Percentiles rank a stretch among this genome's conserved stretches.
These are phyloP conservation scores for Gymnoscopelus braueri DNA, from an alignment of 2,797 vertebrate species.

Conservation along the genomic window DNA sequence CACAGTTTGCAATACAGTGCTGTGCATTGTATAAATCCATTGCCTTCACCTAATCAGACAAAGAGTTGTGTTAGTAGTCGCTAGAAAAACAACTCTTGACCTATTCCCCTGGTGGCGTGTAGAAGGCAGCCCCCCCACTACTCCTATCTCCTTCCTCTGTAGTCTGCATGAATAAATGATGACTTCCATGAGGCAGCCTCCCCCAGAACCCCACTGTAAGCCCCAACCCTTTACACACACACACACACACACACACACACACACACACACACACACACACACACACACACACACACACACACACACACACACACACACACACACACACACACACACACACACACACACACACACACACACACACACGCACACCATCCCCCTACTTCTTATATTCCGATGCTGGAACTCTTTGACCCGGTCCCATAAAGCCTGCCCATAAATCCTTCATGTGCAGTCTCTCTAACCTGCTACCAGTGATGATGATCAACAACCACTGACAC, in stretches of 20 bases:
- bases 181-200: slow-evolving; percentile 61
- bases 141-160: slow-evolving; percentile 71
- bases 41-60: slow-evolving; percentile 60
- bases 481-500: slow-evolving; percentile 18
- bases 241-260: background rate
- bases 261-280: background rate
- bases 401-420: slow-evolving; percentile 46
- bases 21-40: slow-evolving; percentile 23
- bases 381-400: slow-evolving; percentile 65
- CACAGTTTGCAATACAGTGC: background rate
- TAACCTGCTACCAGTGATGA: slow-evolving; percentile 23
- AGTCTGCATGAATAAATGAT: slow-evolving; percentile 81
- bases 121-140: slow-evolving; percentile 48
- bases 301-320: slow-evolving; percentile 14
- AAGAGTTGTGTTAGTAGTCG: slow-evolving; percentile 68
- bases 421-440: slow-evolving; percentile 62
- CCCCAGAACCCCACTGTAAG: slow-evolving; percentile 59
- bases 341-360: slow-evolving; percentile 39
- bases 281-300: slow-evolving; percentile 19
- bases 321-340: slow-evolving; percentile 22
- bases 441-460: slow-evolving; percentile 51
- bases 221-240: slow-evolving; percentile 39
- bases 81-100: slow-evolving; percentile 78
- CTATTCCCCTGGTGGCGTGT: slow-evolving; percentile 64
- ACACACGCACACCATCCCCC: slow-evolving; percentile 55